phyloP scores from a whole-genome alignment of 2,797 vertebrate genomes.

The Tinamus major region DNA sequence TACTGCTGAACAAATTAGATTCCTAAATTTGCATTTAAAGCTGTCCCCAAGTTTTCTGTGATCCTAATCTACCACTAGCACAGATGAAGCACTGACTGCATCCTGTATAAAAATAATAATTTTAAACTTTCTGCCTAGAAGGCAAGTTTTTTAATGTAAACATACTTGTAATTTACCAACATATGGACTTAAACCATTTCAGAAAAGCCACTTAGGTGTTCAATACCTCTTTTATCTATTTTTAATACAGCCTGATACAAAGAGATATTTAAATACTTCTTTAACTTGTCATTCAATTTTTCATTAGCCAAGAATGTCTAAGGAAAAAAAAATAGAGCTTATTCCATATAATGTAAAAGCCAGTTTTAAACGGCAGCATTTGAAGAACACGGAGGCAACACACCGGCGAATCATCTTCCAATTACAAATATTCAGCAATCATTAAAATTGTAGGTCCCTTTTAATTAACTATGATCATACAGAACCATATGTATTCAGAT shows the following conservation, averaged over 20 bases:
- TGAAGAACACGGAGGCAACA: neutral
- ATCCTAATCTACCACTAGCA: neutral
- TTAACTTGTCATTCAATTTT: neutral
- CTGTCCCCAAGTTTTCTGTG: neutral
- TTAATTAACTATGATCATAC: rapidly evolving
- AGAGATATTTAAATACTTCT: neutral
- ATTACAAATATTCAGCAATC: neutral
- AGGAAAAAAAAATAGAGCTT: neutral
- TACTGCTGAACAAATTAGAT: neutral
- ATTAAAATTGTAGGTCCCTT: neutral
- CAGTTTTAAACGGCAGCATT: neutral
- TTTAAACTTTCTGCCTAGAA: neutral
- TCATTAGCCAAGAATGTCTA: neutral
- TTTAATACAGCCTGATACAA: neutral
- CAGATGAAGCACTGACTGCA: neutral
- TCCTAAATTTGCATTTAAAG: neutral
- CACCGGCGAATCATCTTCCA: rapidly evolving
- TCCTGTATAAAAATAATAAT: neutral
- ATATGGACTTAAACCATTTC: neutral
- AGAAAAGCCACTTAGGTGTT: neutral
- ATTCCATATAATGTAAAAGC: neutral
- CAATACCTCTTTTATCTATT: neutral
- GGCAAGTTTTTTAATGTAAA: neutral
- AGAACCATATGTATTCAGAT: neutral
- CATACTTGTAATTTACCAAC: neutral